A percentile compares a stretch with the other conserved stretches of the same genome.
These are phyloP conservation scores for Dasypogon diadema DNA, from an alignment of 2,888 invertebrate species.

Conservation along the genomic window DNA sequence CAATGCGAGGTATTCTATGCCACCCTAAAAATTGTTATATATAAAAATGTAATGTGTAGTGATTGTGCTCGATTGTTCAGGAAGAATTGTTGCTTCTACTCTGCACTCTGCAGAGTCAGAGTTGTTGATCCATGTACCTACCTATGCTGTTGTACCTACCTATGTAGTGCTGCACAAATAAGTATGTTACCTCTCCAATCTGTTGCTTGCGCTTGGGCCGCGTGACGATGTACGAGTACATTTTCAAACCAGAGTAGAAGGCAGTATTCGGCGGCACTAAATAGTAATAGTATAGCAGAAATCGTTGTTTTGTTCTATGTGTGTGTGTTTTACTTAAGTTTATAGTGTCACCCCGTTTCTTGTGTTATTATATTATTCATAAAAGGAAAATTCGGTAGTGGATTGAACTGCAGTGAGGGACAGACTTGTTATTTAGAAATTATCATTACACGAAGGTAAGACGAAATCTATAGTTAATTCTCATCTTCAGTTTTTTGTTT, in stretches of 20 bases:
- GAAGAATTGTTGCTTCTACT: slow-evolving; percentile 43
- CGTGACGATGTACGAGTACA: slow-evolving; percentile 18
- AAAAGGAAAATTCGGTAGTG: slow-evolving; percentile 3
- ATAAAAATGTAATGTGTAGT: slow-evolving; percentile 32
- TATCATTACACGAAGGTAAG: not conserved
- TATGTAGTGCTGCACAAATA: not conserved
- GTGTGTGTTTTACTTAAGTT: slow-evolving; percentile 32
- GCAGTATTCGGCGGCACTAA: slow-evolving; percentile 12
- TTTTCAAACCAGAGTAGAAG: slow-evolving; percentile 1
- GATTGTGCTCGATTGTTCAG: slow-evolving; percentile 22
- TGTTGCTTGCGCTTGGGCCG: slow-evolving; percentile 41
- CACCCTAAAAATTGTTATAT: slow-evolving; percentile 33
- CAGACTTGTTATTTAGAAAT: not conserved
- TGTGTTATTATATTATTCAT: slow-evolving; percentile 29
- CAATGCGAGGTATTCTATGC: not conserved
- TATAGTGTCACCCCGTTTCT: slow-evolving; percentile 22
- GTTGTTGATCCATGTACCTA: not conserved
- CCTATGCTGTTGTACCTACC: slow-evolving; percentile 6
- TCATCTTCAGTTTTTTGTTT: too few species aligned
- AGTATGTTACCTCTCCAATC: slow-evolving; percentile 18
- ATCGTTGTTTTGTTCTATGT: slow-evolving; percentile 15
- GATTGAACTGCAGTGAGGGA: not conserved
- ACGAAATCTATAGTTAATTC: too few species aligned
- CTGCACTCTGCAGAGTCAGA: too few species aligned
- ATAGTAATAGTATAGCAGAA: slow-evolving; percentile 13